A percentile compares a stretch with the other conserved stretches of the same genome.
phyloP scores from a whole-genome alignment of 2,888 invertebrate species.

The Pyrocoelia pectoralis region DNA sequence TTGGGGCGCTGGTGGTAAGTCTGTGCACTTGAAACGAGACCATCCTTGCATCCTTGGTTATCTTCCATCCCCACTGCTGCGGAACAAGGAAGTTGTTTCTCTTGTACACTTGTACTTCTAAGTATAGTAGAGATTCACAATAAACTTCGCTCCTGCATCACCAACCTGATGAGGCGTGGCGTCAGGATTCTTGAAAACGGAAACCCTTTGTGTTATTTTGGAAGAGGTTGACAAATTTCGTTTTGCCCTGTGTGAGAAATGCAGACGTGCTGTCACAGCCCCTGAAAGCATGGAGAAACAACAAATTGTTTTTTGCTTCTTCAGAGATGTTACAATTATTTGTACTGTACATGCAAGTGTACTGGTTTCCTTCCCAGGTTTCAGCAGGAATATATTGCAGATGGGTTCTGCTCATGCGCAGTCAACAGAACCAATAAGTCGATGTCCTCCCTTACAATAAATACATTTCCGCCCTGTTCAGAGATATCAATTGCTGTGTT shows the following conservation, averaged over 20 bases:
- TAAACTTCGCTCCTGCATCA: neutral
- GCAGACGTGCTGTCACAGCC: neutral
- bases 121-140: neutral
- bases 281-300: constrained; percentile 9
- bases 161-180: neutral
- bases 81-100: neutral
- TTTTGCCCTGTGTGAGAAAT: constrained; percentile 4
- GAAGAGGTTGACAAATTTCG: neutral
- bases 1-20: neutral
- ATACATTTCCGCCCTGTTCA: neutral
- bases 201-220: neutral
- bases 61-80: constrained; percentile 12
- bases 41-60: neutral
- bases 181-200: neutral
- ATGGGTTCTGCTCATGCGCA: neutral
- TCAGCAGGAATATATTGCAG: neutral
- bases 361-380: constrained; percentile 2
- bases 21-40: neutral
- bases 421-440: constrained; percentile 8
- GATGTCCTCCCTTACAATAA: constrained; percentile 5
- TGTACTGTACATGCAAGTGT: neutral
- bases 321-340: neutral
- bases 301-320: neutral
- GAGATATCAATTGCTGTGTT: neutral
- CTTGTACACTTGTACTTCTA: constrained; percentile 6